These are phyloP conservation scores for Parasteatoda lunata DNA, from an alignment of 2,888 invertebrate species.

Conservation along the genomic window DNA sequence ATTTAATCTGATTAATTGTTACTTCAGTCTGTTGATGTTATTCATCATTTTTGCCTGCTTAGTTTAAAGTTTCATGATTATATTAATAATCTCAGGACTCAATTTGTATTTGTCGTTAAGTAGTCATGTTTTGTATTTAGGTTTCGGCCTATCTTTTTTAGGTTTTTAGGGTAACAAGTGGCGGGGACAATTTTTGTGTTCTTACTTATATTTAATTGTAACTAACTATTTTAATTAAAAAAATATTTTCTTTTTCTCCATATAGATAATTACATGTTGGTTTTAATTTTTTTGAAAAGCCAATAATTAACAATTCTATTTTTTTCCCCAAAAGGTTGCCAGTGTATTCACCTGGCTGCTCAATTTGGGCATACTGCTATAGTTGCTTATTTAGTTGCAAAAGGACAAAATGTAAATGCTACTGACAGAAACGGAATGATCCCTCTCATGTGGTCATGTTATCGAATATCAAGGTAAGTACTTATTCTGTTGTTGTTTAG, in stretches of 20 bases:
- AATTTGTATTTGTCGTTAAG: no score
- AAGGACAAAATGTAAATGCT: constrained; percentile 91
- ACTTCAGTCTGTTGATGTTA: no score
- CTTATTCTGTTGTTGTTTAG: no score
- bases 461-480: constrained; percentile 84
- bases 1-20: no score
- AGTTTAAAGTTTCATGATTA: no score
- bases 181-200: no score
- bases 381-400: constrained; percentile 96
- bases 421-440: constrained; percentile 96
- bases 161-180: no score
- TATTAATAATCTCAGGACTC: no score
- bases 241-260: not conserved
- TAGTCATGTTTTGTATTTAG: no score
- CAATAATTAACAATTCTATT: not conserved
- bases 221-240: not conserved
- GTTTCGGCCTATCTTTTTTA: no score
- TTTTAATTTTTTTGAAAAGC: not conserved
- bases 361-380: constrained; percentile 98
- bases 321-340: constrained; percentile 79
- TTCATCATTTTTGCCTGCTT: no score
- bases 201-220: no score
- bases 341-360: constrained; percentile 94
- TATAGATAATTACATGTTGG: not conserved
- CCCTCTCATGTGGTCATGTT: constrained; percentile 97